Evolutionary conservation across 2,797 vertebrate genomes (phyloP).

Genomic region (Oreortyx pictus): DNA sequence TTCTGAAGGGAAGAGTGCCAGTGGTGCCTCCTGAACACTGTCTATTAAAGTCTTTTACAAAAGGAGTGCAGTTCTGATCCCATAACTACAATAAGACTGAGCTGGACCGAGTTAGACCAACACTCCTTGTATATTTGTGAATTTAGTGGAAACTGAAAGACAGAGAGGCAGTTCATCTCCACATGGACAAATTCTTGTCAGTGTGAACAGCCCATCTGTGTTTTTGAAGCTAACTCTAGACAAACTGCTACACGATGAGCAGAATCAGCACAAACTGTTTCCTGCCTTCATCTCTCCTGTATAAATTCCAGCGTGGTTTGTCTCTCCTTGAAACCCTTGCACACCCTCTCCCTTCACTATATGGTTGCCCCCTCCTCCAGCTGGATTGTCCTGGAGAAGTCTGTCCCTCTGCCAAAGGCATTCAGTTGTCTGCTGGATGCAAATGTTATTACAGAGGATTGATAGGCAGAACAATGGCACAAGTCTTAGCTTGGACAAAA

Average conservation of each 20-base stretch:
- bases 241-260: neutral
- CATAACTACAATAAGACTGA: neutral
- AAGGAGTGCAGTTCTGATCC: neutral
- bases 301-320: neutral
- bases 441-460: neutral
- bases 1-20: neutral
- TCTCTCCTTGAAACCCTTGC: neutral
- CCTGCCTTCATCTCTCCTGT: neutral
- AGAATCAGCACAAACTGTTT: neutral
- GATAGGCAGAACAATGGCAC: neutral
- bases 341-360: neutral
- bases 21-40: neutral
- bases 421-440: fast-evolving
- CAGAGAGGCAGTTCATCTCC: neutral
- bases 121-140: neutral
- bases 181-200: neutral
- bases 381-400: neutral
- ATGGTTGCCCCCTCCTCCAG: neutral
- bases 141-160: neutral
- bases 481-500: neutral
- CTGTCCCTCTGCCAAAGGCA: neutral
- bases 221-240: neutral
- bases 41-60: neutral
- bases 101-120: neutral
- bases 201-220: neutral